Percentiles rank a stretch among this genome's conserved stretches.
These are phyloP conservation scores for Cathartes aura DNA, from an alignment of 2,113 vertebrate species.

Conservation along the genomic window DNA sequence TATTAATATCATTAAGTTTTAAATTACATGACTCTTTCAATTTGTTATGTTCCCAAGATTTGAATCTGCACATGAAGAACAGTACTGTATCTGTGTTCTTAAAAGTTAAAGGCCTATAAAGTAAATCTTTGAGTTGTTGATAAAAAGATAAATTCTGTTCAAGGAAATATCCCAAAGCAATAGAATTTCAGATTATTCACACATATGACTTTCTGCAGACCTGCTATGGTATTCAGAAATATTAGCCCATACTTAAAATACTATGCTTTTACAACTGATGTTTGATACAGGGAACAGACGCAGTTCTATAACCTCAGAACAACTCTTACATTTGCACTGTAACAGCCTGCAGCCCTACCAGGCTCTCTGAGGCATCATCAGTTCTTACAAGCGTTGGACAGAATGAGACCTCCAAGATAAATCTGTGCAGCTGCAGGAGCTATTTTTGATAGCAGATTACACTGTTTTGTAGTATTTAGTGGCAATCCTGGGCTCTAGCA, in stretches of 20 bases:
- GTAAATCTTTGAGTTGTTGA: not conserved
- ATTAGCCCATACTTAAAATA: not conserved
- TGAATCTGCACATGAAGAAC: not conserved
- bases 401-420: not conserved
- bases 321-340: not conserved
- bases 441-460: constrained; percentile 4
- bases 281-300: not conserved
- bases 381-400: not conserved
- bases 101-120: not conserved
- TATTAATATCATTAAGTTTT: not conserved
- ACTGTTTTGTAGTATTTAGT: not conserved
- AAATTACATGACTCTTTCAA: not conserved
- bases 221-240: not conserved
- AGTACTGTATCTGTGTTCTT: not conserved
- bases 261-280: not conserved
- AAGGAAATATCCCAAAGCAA: not conserved
- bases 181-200: not conserved
- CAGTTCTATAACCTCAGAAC: not conserved
- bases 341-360: not conserved
- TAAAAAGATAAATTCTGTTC: not conserved
- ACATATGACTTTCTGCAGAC: not conserved
- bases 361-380: not conserved
- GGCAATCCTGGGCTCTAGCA: not conserved
- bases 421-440: not conserved
- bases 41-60: not conserved